Evolutionary conservation across 2,888 invertebrate species (phyloP).

Genomic region (Netelia melanura): DNA sequence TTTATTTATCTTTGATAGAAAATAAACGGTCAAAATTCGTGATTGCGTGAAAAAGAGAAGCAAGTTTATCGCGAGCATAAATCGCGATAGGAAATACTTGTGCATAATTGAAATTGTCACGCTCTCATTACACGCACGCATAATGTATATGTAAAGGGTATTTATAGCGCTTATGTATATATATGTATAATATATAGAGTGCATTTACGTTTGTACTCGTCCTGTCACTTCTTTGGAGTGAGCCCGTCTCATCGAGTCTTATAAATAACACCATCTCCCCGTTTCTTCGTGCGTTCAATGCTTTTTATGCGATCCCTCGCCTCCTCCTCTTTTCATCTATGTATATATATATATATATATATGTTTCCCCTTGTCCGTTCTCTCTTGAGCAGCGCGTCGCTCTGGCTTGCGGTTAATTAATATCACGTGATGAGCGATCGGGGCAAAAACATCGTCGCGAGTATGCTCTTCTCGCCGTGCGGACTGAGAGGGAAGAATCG

Average conservation of each 20-base stretch:
- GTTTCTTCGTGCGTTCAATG: constrained; percentile 78
- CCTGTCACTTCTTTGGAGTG: constrained; percentile 64
- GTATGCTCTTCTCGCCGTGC: constrained; percentile 65
- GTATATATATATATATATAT: not conserved
- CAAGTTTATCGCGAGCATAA: constrained; percentile 50
- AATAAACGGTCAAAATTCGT: not conserved
- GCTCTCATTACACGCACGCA: constrained; percentile 61
- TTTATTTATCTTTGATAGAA: not conserved
- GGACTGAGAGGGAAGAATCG: constrained; percentile 22
- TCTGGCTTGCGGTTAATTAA: constrained; percentile 81
- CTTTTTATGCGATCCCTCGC: constrained; percentile 75
- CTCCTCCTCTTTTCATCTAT: constrained; percentile 13
- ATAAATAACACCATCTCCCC: constrained; percentile 84
- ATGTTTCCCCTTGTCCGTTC: not conserved
- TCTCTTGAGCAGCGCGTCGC: constrained; percentile 47
- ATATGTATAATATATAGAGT: constrained; percentile 38
- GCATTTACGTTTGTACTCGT: constrained; percentile 63
- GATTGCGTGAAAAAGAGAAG: constrained; percentile 2
- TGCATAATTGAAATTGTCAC: constrained; percentile 65
- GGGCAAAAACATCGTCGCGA: constrained; percentile 76
- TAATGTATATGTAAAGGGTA: constrained; percentile 32
- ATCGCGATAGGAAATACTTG: constrained; percentile 59
- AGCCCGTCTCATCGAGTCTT: constrained; percentile 75
- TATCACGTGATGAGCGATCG: constrained; percentile 83
- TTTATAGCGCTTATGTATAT: constrained; percentile 47